Base-by-base conservation (phyloP, 1,140 invertebrate species). In the Zaprionus capensis region DNA sequence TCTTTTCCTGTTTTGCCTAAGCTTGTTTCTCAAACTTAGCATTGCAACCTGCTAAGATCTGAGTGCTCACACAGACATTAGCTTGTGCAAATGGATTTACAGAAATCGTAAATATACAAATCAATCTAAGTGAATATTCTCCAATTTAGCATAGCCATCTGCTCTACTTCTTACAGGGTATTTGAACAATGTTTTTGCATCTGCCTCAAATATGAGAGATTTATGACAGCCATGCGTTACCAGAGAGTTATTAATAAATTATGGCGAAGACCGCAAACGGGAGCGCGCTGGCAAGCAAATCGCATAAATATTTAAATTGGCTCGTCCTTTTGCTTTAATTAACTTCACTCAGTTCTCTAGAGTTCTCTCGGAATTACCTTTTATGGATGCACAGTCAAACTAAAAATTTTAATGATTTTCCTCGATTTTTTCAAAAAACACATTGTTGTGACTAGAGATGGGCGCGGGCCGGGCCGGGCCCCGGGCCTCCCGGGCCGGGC, bases 191-290 rank as follows among this genome's bases (percentile, higher is more conserved):
- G 71, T 88, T 87, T 81, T 81, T 80, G 75, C 84, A 88, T 88
- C 88, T 88, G 85, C 71, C 78, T 49, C 59, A 84, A 81, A 80
- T 82, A 81, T 90, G 77, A 88, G 74, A 88, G 85, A 88, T 88
- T 88, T 88, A 88, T 88, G 85, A 88, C 86, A 80, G 79, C 81
- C 85, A 81, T 85, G 59, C 78, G 76, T 71, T 82, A 20, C 70
- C 26, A 17, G 51, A 36, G 65, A 73, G 79, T 85, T 88, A 88
- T 90, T 82, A 88, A 86, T 91, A 91, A 86, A 83, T 87, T 63
- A 65, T 51, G 46, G 11, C 36, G 59, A 67, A 73, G 81, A 59
- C 53, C 41, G 49, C 61, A 65, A 58, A 59, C 31, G 51, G 31
- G 57, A 53, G 24, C 38, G 69, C 58, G 67, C 53, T 26, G 51